Conservation (phyloP, 2,113 vertebrate species). For the Mixornis gularis region DNA sequence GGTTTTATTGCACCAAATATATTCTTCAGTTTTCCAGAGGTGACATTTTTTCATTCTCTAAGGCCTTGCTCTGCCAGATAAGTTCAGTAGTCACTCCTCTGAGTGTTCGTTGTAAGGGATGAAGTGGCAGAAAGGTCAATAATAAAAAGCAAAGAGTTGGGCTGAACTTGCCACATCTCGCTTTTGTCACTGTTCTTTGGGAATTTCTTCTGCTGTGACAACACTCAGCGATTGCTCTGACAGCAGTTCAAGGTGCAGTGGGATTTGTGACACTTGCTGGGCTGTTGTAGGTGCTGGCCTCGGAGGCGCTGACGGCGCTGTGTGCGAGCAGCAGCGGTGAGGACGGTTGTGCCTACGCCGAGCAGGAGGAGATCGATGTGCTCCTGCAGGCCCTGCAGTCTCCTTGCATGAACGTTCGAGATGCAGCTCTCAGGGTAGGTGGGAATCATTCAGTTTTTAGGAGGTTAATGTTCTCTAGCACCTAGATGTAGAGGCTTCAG, state of each 20-base stretch:
- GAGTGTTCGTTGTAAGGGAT: neutral
- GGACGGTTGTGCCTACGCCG: constrained; percentile 86
- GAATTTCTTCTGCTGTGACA: neutral
- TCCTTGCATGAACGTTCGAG: constrained; percentile 88
- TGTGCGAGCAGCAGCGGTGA: constrained; percentile 87
- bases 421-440: constrained; percentile 89
- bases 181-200: neutral
- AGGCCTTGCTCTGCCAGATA: neutral
- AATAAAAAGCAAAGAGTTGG: neutral
- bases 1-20: neutral
- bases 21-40: neutral
- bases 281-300: constrained; percentile 83
- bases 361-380: constrained; percentile 90
- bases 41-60: neutral
- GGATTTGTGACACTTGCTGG: neutral
- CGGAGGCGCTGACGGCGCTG: constrained; percentile 83
- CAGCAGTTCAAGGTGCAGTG: neutral
- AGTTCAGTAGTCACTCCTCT: neutral
- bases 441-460: neutral
- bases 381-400: constrained; percentile 86
- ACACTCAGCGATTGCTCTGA: fast-evolving
- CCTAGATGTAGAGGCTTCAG: neutral
- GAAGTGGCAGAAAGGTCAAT: neutral
- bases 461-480: neutral
- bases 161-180: neutral